Conservation (phyloP, 1,140 invertebrate species). For the Eulimnadia texana region DNA sequence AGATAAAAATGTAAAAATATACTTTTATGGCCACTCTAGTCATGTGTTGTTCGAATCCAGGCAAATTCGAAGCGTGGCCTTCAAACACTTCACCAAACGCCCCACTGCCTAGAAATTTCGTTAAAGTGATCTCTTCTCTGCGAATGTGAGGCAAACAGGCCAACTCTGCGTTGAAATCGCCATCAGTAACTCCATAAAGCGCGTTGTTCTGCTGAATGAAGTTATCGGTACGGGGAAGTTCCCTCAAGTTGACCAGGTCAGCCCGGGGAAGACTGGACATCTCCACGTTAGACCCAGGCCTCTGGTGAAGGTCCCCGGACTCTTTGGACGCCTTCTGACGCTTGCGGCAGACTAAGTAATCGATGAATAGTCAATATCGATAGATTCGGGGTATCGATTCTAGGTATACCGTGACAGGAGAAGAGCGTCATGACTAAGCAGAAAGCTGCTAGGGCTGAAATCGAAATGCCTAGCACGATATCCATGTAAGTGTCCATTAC, state of each 20-base stretch:
- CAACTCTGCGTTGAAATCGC: conserved; percentile 45
- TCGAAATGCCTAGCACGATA: conserved; percentile 1
- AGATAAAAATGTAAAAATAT: conserved; percentile 19
- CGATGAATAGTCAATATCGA: too few species aligned
- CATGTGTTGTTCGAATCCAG: conserved; percentile 25
- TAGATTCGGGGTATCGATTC: too few species aligned
- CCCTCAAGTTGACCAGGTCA: conserved; percentile 60
- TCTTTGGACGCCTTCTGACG: neutral
- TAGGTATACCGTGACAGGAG: neutral
- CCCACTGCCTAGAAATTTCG: conserved; percentile 81
- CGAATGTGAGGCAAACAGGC: conserved; percentile 65
- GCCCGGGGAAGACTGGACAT: conserved; percentile 1
- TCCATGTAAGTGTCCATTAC: neutral
- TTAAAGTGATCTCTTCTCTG: conserved; percentile 60
- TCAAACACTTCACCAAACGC: conserved; percentile 96
- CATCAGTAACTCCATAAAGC: conserved; percentile 42
- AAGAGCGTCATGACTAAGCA: conserved; percentile 5
- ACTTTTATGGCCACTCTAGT: conserved; percentile 71
- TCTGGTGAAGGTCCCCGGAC: neutral
- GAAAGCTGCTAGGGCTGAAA: conserved; percentile 6
- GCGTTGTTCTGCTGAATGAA: conserved; percentile 66
- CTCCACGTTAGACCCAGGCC: conserved; percentile 53
- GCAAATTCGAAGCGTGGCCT: conserved; percentile 54
- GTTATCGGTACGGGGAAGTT: conserved; percentile 52
- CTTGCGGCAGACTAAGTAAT: neutral